phyloP scores from a whole-genome alignment of 1,140 invertebrate species.

The Penaeus indicus region DNA sequence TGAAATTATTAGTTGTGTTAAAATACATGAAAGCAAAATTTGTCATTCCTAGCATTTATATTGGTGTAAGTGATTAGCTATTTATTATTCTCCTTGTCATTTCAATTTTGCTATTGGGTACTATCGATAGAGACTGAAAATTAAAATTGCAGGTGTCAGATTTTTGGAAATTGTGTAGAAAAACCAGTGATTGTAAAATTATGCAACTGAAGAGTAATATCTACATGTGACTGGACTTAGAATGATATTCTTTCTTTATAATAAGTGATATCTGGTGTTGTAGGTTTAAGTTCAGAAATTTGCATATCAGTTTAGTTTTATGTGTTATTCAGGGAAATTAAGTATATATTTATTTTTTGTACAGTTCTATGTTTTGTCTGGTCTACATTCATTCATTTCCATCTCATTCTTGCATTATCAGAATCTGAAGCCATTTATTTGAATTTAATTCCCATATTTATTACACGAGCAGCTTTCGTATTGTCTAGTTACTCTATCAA shows the following conservation, averaged over 20 bases:
- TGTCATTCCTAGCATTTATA: too few species aligned
- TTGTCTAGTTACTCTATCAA: constrained; percentile 16
- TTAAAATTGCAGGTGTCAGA: too few species aligned
- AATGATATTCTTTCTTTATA: constrained; percentile 8
- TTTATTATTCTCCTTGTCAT: too few species aligned
- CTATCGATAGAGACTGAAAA: too few species aligned
- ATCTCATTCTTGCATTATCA: constrained; percentile 3
- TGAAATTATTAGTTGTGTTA: too few species aligned
- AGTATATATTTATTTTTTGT: constrained; percentile 45
- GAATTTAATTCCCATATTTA: neutral
- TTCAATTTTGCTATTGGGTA: too few species aligned
- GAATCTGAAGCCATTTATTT: neutral
- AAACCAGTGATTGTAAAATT: too few species aligned
- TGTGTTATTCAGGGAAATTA: constrained; percentile 42
- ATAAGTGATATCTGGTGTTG: constrained; percentile 29
- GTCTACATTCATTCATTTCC: constrained; percentile 12
- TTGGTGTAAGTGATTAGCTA: too few species aligned
- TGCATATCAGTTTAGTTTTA: constrained; percentile 36
- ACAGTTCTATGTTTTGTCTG: constrained; percentile 29
- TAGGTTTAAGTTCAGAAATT: constrained; percentile 28
- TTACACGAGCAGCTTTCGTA: neutral
- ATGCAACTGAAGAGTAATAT: too few species aligned
- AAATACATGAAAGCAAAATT: too few species aligned
- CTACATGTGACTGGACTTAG: neutral
- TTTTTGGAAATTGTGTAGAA: too few species aligned